Evolutionary conservation across 2,888 invertebrate genomes (phyloP).

Genomic region (Autographa gamma): DNA sequence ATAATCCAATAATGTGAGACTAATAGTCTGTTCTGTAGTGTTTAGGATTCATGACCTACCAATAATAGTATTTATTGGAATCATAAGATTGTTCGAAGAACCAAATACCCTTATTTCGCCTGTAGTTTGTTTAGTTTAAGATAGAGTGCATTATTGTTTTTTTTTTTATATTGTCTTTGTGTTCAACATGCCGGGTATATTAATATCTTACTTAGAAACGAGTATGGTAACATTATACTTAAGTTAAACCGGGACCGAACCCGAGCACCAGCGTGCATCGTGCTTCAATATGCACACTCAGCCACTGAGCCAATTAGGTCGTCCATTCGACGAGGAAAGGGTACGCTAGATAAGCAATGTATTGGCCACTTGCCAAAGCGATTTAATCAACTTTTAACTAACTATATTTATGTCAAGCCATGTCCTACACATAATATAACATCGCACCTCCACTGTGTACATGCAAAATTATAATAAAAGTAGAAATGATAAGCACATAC

Average conservation of each 20-base stretch:
- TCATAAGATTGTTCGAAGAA: no score
- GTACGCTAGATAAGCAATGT: constrained; percentile 3
- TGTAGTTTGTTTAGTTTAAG: no score
- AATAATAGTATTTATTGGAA: not conserved
- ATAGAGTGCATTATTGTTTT: no score
- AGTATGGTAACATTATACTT: not conserved
- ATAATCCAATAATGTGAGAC: constrained; percentile 45
- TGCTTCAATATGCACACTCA: not conserved
- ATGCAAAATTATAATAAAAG: not conserved
- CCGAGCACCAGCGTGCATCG: not conserved
- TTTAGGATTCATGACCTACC: constrained; percentile 14
- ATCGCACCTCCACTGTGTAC: not conserved
- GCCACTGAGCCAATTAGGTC: constrained; percentile 9
- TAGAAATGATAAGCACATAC: no score
- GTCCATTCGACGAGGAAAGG: constrained; percentile 5
- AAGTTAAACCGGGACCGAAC: not conserved
- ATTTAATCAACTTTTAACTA: constrained; percentile 3
- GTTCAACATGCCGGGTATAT: no score
- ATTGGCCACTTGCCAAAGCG: not conserved
- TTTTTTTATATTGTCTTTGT: no score
- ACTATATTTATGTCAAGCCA: constrained; percentile 2
- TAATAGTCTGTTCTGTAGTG: constrained; percentile 35
- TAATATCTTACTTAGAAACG: no score
- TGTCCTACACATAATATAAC: not conserved
- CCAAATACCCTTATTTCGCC: no score